Conservation (phyloP, 2,797 vertebrate genomes). For the Poecilia picta region DNA sequence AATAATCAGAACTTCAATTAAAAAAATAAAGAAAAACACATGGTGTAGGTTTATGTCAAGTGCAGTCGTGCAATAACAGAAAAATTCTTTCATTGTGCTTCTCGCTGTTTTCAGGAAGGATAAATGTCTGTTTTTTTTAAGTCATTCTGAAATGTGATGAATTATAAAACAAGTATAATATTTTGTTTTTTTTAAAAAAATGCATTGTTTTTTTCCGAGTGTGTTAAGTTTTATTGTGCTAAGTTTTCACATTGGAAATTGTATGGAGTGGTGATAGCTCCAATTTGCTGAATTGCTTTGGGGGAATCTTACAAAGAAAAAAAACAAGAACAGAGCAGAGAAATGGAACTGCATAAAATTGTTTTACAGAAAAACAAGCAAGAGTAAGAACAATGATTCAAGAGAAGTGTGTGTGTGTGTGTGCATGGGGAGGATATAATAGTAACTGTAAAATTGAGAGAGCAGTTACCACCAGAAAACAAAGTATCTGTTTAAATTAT, state of each 20-base stretch:
- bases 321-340: background rate
- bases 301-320: background rate
- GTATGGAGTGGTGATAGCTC: background rate
- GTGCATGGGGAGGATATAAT: background rate
- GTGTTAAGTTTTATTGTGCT: no score
- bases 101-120: background rate
- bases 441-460: background rate
- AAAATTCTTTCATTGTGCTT: background rate
- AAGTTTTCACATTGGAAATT: background rate
- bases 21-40: no score
- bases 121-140: background rate
- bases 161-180: no score
- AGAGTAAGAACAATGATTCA: no score
- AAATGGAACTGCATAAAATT: no score
- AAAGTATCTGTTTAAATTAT: background rate
- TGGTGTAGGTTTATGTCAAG: background rate
- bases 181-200: no score
- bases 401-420: no score
- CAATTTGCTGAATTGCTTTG: background rate
- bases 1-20: background rate
- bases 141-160: no score
- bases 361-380: no score
- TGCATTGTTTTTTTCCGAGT: no score
- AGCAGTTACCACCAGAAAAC: background rate
- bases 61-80: background rate